Evolutionary conservation across 2,113 vertebrate genomes (phyloP).

Genomic region (Typhlomys cinereus): DNA sequence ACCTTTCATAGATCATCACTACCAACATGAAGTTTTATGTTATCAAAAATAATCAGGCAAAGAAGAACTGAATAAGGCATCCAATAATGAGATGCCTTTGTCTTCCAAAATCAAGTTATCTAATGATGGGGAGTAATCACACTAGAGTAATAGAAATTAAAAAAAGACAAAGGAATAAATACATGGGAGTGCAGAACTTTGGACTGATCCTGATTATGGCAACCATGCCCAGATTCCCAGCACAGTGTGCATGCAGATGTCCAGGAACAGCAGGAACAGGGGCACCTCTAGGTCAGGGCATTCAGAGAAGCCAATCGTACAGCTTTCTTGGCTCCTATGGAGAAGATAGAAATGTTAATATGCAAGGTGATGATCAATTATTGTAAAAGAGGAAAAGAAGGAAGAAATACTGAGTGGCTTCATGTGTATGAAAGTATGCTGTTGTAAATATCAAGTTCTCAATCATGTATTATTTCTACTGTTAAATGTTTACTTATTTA

Average conservation of each 20-base stretch:
- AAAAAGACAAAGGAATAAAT: constrained; percentile 65
- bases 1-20: constrained; percentile 65
- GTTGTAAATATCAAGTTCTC: not conserved
- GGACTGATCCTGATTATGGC: not conserved
- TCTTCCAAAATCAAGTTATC: constrained; percentile 22
- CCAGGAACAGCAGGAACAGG: constrained; percentile 13
- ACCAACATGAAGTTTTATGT: constrained; percentile 58
- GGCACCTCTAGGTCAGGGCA: not conserved
- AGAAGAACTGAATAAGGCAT: constrained; percentile 46
- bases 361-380: not conserved
- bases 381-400: not conserved
- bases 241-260: not conserved
- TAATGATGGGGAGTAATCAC: constrained; percentile 14
- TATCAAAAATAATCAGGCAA: constrained; percentile 43
- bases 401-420: not conserved
- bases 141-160: constrained; percentile 49
- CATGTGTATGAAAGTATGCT: not conserved
- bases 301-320: constrained; percentile 33
- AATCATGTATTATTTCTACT: too few relatives aligned
- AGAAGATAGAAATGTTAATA: not conserved
- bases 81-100: constrained; percentile 36
- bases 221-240: constrained; percentile 39
- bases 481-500: not conserved
- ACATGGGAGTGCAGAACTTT: constrained; percentile 60
- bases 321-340: not conserved